These are phyloP conservation scores for Cliona cf. orientalis DNA, from an alignment of 37 sponge, comb jelly and placozoan species.

Conservation along the genomic window DNA sequence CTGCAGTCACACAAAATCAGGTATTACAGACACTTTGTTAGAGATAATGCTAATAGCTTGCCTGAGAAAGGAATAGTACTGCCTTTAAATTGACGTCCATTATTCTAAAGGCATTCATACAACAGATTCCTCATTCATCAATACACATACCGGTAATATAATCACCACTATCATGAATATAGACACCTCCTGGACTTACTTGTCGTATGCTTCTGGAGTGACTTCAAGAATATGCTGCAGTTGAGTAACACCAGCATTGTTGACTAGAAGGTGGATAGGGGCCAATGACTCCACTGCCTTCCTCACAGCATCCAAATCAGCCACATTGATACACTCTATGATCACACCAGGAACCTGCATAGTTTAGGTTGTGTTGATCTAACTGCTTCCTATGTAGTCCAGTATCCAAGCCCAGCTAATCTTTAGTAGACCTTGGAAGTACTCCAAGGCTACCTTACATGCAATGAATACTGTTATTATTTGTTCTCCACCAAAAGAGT, in stretches of 20 bases:
- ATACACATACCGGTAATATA: too few relatives aligned
- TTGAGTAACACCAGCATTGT: slow-evolving; percentile 91
- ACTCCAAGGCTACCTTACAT: too few relatives aligned
- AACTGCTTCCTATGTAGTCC: too few relatives aligned
- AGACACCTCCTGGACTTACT: neutral
- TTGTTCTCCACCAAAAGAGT: too few relatives aligned
- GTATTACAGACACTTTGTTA: too few relatives aligned
- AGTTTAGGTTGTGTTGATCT: too few relatives aligned
- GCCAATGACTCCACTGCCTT: slow-evolving; percentile 47
- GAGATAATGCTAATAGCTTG: too few relatives aligned
- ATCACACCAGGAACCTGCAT: slow-evolving; percentile 38
- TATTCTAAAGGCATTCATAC: slow-evolving; percentile 27
- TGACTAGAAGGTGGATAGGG: slow-evolving; percentile 92
- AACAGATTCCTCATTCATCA: neutral
- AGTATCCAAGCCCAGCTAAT: too few relatives aligned
- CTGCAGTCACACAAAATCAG: too few relatives aligned
- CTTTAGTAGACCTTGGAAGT: too few relatives aligned
- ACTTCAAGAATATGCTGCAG: slow-evolving; percentile 87
- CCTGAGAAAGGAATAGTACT: slow-evolving; percentile 91
- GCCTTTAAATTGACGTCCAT: slow-evolving; percentile 93
- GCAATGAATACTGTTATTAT: too few relatives aligned
- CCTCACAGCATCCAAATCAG: slow-evolving; percentile 52
- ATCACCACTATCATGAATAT: neutral
- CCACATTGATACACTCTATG: slow-evolving; percentile 73
- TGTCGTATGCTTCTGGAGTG: slow-evolving; percentile 85